Percentiles rank a stretch among this genome's conserved stretches.
Evolutionary conservation across 2,797 vertebrate genomes (phyloP).

Genomic region (Falco naumanni): DNA sequence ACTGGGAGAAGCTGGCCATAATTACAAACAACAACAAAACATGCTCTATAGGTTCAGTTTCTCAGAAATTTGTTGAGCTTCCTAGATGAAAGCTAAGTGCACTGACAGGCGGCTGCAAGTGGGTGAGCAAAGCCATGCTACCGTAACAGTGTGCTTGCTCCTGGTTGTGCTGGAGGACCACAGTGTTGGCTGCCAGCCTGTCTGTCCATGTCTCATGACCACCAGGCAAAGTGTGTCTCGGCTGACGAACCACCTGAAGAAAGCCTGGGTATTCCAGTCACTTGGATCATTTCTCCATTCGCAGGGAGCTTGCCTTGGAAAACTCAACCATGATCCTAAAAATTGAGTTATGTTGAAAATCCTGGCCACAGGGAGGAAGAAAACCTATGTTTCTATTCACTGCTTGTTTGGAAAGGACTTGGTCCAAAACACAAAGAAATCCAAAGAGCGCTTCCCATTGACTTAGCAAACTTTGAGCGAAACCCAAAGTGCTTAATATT

Average conservation of each 20-base stretch:
- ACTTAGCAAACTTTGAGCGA: background rate
- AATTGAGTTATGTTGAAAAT: constrained; percentile 34
- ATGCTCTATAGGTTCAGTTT: background rate
- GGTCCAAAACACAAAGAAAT: background rate
- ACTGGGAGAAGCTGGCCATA: background rate
- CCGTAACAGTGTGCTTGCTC: background rate
- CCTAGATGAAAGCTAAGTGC: background rate
- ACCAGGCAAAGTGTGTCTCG: background rate
- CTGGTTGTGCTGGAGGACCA: background rate
- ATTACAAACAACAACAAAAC: background rate
- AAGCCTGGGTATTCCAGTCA: background rate
- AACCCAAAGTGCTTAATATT: background rate
- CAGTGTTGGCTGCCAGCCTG: background rate
- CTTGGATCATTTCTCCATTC: constrained; percentile 2
- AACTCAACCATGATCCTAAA: background rate
- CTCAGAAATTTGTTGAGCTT: background rate
- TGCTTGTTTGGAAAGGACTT: constrained; percentile 36
- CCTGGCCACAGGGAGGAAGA: background rate
- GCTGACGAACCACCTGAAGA: constrained; percentile 1
- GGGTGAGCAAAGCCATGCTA: background rate
- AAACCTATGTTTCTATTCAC: background rate
- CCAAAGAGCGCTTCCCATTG: background rate
- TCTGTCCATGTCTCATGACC: background rate
- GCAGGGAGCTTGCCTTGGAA: background rate
- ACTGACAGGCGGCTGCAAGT: background rate